A percentile compares a stretch with the other conserved stretches of the same genome.
Conservation (phyloP, 2,888 invertebrate species). For the Polietes domitor region DNA sequence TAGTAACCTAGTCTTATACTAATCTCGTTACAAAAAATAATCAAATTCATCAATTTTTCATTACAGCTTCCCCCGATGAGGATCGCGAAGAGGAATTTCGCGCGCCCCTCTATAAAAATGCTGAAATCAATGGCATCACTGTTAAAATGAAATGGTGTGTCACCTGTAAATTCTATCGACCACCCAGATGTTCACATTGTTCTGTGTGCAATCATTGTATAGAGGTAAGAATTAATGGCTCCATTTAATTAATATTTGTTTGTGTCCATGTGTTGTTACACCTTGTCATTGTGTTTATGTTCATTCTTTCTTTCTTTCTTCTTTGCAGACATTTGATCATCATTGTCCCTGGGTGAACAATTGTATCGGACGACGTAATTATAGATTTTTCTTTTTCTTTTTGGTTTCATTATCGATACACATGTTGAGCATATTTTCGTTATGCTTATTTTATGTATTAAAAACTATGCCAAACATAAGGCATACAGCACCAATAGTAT, state of each 20-base stretch:
- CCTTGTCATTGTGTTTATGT: neutral
- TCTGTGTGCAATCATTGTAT: slow-evolving; percentile 99
- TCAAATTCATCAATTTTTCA: neutral
- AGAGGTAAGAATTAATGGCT: slow-evolving; percentile 85
- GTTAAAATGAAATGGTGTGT: slow-evolving; percentile 99
- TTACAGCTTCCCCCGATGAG: slow-evolving; percentile 95
- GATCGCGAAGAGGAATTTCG: slow-evolving; percentile 98
- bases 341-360: slow-evolving; percentile 99
- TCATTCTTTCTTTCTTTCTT: slow-evolving; percentile 34
- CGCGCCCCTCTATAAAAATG: slow-evolving; percentile 97
- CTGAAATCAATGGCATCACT: slow-evolving; percentile 98
- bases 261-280: no score
- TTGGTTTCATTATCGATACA: slow-evolving; percentile 97
- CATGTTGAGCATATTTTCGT: slow-evolving; percentile 97
- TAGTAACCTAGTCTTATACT: slow-evolving; percentile 76
- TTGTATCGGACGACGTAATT: slow-evolving; percentile 98
- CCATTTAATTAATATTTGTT: no score
- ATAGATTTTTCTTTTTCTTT: slow-evolving; percentile 99
- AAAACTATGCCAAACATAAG: slow-evolving; percentile 91
- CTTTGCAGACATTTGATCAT: slow-evolving; percentile 96
- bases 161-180: slow-evolving; percentile 99
- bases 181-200: slow-evolving; percentile 99
- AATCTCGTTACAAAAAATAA: slow-evolving; percentile 6
- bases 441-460: slow-evolving; percentile 95
- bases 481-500: slow-evolving; percentile 90